Evolutionary conservation across 2,888 invertebrate genomes (phyloP).

Genomic region (Dichetophora obliterata): DNA sequence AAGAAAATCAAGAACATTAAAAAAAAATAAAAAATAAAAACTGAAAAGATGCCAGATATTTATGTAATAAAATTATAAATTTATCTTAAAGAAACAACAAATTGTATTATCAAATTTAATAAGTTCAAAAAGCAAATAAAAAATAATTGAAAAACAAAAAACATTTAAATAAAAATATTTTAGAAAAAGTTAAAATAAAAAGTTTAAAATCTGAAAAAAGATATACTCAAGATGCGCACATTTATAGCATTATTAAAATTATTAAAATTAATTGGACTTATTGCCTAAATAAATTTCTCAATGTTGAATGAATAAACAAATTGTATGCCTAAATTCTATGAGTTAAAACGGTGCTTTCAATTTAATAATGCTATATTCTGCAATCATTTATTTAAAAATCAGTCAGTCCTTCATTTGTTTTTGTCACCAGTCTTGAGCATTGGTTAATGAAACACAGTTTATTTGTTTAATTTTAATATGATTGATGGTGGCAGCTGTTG

Average conservation of each 20-base stretch:
- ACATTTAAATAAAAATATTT: neutral
- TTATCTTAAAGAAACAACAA: constrained; percentile 1
- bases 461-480: too few species aligned
- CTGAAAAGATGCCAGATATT: neutral
- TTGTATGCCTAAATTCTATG: neutral
- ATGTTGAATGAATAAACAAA: neutral
- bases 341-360: neutral
- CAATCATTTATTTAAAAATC: too few species aligned
- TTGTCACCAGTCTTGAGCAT: too few species aligned
- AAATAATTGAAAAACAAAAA: neutral
- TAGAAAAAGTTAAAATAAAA: constrained; percentile 33
- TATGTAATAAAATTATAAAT: constrained; percentile 15
- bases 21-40: constrained; percentile 8
- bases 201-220: constrained; percentile 43
- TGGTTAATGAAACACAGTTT: too few species aligned
- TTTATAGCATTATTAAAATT: too few species aligned
- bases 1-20: neutral
- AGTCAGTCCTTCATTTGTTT: too few species aligned
- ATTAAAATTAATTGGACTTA: too few species aligned
- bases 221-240: too few species aligned
- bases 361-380: too few species aligned
- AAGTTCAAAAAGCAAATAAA: neutral
- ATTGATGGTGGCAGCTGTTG: too few species aligned
- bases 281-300: neutral
- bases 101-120: constrained; percentile 18